Base-by-base conservation (phyloP, 2,888 invertebrate genomes). In the Heteromyza rotundicornis region DNA sequence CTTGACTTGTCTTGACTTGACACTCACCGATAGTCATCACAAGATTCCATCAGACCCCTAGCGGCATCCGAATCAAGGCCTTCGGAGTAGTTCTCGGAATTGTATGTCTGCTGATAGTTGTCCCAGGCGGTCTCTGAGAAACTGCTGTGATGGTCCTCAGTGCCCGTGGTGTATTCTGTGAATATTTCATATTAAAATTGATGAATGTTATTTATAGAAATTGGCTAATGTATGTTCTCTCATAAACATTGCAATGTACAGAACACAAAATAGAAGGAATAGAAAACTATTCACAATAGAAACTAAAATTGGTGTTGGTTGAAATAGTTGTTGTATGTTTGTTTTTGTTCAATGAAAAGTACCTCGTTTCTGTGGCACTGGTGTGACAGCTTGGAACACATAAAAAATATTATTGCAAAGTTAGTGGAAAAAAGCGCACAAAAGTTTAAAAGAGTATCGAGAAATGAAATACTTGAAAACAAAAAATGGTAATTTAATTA, bases 41-140 rank as follows among this genome's bases (percentile, higher is more conserved):
- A 94, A 79, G 94, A 94, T 78, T 95, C 94, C 68, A 94, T 84
- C 17, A 95, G 84, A 65, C 89, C 88, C 63, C 93, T 87, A 40
- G 94, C 92, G 32, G 92, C 90, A 83, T 95, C 94, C 1, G 93
- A 90, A 81, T 95, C 95, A 2, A 89, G 87, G 52, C 89, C 88
- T 84, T 95, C 95, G 62, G 95, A 95, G 82, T 95, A 95, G 23
- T 92, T 89, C 81, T 95, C 95, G 44, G 94, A 94, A 82, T 92
- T 89, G 83, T 95, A 95, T 83, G 94, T 95, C 81, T 95, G 95
- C 92, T 95, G 95, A 86, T 95, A 96, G 83, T 92, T 93, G 83
- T 96, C 96, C 96, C 96, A 96, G 53, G 95, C 94, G 74, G 94
- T 92, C 82, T 96, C 96, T 1, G 94, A 94, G 80, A 94, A 89